phyloP scores from a whole-genome alignment of 2,113 vertebrate species.

The Bujurquina vittata region DNA sequence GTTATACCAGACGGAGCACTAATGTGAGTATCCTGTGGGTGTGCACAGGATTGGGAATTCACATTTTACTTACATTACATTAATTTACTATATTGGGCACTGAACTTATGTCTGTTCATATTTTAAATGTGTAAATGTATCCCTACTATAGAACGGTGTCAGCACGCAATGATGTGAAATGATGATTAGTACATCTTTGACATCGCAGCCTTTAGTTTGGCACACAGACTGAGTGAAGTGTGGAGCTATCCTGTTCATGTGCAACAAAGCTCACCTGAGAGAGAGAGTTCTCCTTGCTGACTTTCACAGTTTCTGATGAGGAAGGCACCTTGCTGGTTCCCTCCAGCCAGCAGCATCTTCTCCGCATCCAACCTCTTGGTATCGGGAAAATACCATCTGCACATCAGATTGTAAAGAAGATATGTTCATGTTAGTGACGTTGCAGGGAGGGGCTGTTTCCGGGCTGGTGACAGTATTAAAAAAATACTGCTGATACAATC shows the following conservation, averaged over 20 bases:
- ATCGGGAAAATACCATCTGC: slow-evolving; percentile 93
- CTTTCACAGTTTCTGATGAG: slow-evolving; percentile 92
- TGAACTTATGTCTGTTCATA: no score
- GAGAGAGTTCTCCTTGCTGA: slow-evolving; percentile 85
- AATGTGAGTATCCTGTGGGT: background rate
- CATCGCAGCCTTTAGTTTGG: no score
- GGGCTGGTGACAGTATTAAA: background rate
- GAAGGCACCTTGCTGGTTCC: slow-evolving; percentile 86
- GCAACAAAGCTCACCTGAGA: slow-evolving; percentile 85
- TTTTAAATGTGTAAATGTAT: no score
- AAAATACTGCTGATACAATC: background rate
- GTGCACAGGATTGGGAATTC: background rate
- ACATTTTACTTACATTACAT: background rate
- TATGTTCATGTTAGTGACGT: background rate
- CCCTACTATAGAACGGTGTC: no score
- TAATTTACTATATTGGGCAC: no score
- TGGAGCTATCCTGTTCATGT: background rate
- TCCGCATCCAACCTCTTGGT: slow-evolving; percentile 90
- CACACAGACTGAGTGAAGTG: background rate
- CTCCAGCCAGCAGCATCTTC: slow-evolving; percentile 82
- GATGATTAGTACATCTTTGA: no score
- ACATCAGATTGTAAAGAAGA: slow-evolving; percentile 30
- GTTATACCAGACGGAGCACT: background rate
- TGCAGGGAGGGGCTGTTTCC: background rate
- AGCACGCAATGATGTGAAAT: no score